Conservation (phyloP, 2,797 vertebrate species). For the Ptychadena robeensis region DNA sequence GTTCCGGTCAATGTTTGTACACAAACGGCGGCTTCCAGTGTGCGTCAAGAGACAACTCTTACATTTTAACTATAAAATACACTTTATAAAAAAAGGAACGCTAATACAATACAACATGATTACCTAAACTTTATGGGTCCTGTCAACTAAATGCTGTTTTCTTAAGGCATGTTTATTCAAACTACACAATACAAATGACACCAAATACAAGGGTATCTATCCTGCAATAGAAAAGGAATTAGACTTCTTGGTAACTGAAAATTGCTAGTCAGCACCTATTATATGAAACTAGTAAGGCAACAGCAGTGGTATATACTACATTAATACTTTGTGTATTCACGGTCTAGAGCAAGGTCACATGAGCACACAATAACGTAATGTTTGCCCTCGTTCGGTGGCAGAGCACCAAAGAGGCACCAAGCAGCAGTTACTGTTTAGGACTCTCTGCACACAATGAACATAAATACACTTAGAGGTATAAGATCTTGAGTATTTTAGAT, state of each 20-base stretch:
- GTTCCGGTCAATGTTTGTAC: background rate
- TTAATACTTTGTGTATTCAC: constrained; percentile 75
- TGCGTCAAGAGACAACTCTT: background rate
- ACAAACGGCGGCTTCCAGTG: background rate
- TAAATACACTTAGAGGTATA: background rate
- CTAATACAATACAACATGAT: constrained; percentile 63
- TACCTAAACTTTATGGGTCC: constrained; percentile 76
- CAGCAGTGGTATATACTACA: constrained; percentile 80
- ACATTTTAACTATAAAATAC: constrained; percentile 14
- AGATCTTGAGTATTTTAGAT: too few species aligned
- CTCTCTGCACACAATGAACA: background rate
- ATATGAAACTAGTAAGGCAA: constrained; percentile 85
- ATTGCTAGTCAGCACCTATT: constrained; percentile 83
- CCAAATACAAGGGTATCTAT: constrained; percentile 78
- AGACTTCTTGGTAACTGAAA: constrained; percentile 80
- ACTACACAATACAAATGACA: constrained; percentile 77
- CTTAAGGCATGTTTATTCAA: constrained; percentile 84
- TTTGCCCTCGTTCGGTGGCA: constrained; percentile 65
- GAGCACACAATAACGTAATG: constrained; percentile 75
- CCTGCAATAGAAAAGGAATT: constrained; percentile 77
- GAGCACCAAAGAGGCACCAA: constrained; percentile 9
- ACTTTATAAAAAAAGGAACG: constrained; percentile 39
- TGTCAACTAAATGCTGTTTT: constrained; percentile 70
- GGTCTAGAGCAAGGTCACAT: constrained; percentile 73
- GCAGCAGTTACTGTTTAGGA: constrained; percentile 26